Evolutionary conservation across 2,113 vertebrate genomes (phyloP).

Genomic region (Lepus timidus): DNA sequence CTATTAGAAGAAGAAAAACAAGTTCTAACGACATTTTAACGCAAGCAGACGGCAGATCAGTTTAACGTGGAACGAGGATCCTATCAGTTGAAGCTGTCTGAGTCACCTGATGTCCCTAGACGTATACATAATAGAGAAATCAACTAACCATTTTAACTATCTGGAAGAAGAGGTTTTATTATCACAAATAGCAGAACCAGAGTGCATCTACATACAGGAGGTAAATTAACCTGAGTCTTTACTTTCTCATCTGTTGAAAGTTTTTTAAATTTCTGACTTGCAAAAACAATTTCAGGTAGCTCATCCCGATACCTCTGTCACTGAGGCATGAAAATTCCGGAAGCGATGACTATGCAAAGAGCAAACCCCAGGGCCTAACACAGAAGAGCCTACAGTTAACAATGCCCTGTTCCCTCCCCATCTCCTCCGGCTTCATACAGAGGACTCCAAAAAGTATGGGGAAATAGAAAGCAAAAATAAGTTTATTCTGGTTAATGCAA

Average conservation of each 20-base stretch:
- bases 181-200: neutral
- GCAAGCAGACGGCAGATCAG: neutral
- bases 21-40: constrained; percentile 46
- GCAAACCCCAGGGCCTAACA: neutral
- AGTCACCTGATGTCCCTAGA: constrained; percentile 20
- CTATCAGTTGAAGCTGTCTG: neutral
- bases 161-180: neutral
- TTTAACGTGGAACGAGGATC: neutral
- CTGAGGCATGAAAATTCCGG: neutral
- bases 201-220: neutral
- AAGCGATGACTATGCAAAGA: neutral
- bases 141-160: neutral
- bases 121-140: neutral
- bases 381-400: neutral
- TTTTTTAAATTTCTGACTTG: neutral
- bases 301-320: neutral
- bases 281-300: neutral
- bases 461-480: too few relatives aligned
- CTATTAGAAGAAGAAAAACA: constrained; percentile 85
- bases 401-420: neutral
- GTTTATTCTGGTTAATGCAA: too few relatives aligned
- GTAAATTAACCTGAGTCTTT: neutral
- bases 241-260: neutral
- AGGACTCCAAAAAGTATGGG: too few relatives aligned
- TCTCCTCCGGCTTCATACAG: neutral